Evolutionary conservation across 2,888 invertebrate genomes (phyloP), one percentile per base, ranked within the genome.

Genomic region (Cybosia mesomella): DNA sequence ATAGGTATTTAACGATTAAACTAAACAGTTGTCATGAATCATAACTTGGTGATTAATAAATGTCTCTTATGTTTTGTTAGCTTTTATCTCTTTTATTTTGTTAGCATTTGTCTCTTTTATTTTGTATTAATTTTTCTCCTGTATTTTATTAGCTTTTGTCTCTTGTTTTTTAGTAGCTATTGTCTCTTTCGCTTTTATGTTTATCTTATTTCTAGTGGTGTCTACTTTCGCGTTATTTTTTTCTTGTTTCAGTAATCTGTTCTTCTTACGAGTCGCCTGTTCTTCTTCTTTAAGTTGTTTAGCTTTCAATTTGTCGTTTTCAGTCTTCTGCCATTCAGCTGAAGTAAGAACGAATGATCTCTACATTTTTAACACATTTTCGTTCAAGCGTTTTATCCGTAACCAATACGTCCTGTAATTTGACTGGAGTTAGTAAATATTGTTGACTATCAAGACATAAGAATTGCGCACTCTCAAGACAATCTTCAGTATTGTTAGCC

Each of bases 191-290:
- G 62, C 64, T 68, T 62, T 68, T 39, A 65, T 71, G 67, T 68
- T 58, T 43, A 65, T 71, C 65, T 71, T 66, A 10, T 66, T 60
- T 66, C 66, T 32, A 18, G 60, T 66, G 54, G 54, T 66, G 60
- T 66, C 39, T 21, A 49, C 59, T 60, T 36, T 66, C 11, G 15
- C 15, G 1, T 58, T 58, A 68, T 72, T 68, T 72, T 72, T 66
- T 36, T 68, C 66, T 72, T 72, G 66, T 69, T 72, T 66, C n/a
- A 72, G 66, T 72, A 72, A 72, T 72, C 72, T 72, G 66, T 28
- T 28, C 28, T 66, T 64, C 64, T 68, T 72, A 39, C 66, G 72
- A 64, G 68, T 68, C 68, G 55, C 72, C 22, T 68, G 72, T 64
- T 72, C 66, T 72, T 69, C 67, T 72, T 68, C 68, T 68, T 72